Evolutionary conservation across 2,888 invertebrate species (phyloP).

Genomic region (Labia minor): DNA sequence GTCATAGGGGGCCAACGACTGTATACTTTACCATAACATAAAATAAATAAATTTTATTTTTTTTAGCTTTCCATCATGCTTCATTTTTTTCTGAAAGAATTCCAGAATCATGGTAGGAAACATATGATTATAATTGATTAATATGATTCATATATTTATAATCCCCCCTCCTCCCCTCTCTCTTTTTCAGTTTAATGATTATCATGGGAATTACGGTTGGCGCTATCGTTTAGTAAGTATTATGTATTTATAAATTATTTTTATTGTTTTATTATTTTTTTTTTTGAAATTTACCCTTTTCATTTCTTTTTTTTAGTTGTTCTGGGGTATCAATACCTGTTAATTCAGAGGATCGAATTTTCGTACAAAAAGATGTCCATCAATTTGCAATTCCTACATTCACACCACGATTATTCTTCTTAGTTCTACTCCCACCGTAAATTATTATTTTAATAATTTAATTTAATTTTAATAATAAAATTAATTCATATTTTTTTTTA

Average conservation of each 20-base stretch:
- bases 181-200: slow-evolving; percentile 27
- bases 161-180: neutral
- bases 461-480: slow-evolving; percentile 4
- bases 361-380: slow-evolving; percentile 13
- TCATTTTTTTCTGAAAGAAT: slow-evolving; percentile 25
- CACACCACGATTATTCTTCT: slow-evolving; percentile 27
- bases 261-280: too few relatives aligned
- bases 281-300: neutral
- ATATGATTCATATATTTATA: neutral
- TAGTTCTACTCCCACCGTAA: slow-evolving; percentile 28
- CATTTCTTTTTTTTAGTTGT: slow-evolving; percentile 13
- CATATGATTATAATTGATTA: too few relatives aligned
- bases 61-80: slow-evolving; percentile 28
- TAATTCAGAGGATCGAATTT: slow-evolving; percentile 20
- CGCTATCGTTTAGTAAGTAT: slow-evolving; percentile 27
- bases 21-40: too few relatives aligned
- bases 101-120: slow-evolving; percentile 28
- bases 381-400: slow-evolving; percentile 26
- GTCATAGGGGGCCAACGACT: too few relatives aligned
- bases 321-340: slow-evolving; percentile 20
- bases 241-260: neutral
- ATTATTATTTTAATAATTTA: slow-evolving; percentile 17
- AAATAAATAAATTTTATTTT: slow-evolving; percentile 18
- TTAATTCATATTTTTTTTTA: neutral
- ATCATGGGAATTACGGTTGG: slow-evolving; percentile 27